A percentile compares a stretch with the other conserved stretches of the same genome.
Conservation (phyloP, 2,797 vertebrate species). For the Microctenopoma steveboyesi region DNA sequence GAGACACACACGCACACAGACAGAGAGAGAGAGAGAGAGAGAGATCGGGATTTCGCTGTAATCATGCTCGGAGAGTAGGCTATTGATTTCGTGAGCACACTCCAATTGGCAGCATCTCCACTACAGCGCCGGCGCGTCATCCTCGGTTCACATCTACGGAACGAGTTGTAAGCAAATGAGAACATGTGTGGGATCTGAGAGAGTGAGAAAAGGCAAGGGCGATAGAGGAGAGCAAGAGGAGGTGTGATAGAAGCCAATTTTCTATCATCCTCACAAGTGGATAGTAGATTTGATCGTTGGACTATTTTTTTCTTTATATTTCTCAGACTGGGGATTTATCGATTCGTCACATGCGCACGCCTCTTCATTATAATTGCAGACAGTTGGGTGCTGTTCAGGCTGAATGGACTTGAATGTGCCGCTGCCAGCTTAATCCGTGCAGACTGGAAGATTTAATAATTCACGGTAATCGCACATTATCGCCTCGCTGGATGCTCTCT, state of each 20-base stretch:
- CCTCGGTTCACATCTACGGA: conserved; percentile 79
- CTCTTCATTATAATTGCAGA: conserved; percentile 80
- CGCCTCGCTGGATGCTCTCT: conserved; percentile 75
- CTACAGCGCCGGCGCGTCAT: conserved; percentile 83
- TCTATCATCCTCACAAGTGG: conserved; percentile 68
- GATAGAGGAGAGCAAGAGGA: conserved; percentile 58
- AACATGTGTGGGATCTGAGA: conserved; percentile 81
- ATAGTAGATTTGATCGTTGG: conserved; percentile 67
- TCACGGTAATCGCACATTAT: conserved; percentile 80
- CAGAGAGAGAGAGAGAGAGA: conserved; percentile 16
- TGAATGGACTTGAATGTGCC: conserved; percentile 78
- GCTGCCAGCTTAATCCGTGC: conserved; percentile 76
- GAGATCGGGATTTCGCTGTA: conserved; percentile 72
- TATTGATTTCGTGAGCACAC: conserved; percentile 79
- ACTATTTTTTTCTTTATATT: conserved; percentile 55
- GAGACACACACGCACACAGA: conserved; percentile 7
- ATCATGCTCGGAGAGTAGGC: conserved; percentile 73
- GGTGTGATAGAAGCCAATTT: conserved; percentile 64
- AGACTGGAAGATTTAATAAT: conserved; percentile 81
- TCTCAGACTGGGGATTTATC: conserved; percentile 74
- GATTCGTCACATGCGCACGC: conserved; percentile 79
- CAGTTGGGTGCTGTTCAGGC: conserved; percentile 79
- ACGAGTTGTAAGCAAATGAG: conserved; percentile 84
- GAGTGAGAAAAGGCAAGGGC: conserved; percentile 59
- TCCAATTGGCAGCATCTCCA: conserved; percentile 84